Base-by-base conservation (phyloP, 2,888 invertebrate species). In the Ormyrus nitidulus region DNA sequence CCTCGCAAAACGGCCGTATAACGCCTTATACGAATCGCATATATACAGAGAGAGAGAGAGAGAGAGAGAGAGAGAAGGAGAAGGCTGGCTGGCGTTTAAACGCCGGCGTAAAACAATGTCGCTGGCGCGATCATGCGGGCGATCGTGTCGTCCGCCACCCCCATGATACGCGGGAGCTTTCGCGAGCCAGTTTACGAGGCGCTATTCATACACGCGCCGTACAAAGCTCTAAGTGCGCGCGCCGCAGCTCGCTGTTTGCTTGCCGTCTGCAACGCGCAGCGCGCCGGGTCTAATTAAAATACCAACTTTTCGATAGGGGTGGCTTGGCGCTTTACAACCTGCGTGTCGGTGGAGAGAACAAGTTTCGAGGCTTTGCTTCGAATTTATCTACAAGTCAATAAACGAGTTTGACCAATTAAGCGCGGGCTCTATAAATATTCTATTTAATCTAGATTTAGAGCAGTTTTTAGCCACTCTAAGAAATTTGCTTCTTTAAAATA, bases 61-160 rank as follows among this genome's bases (percentile, higher is more conserved):
- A 34, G n/a, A 11, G 9, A 44, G n/a, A 10, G 34, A 13, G 34
- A 34, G 8, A 13, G n/a, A 7, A 34, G 61, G 6, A 65, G n/a
- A 13, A 56, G 9, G 19, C 10, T 34, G 34, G 54, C 48, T 34
- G 49, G 49, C 46, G 62, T 62, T 34, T 69, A 62, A 64, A 58
- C 19, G 51, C 62, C 34, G 69, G 58, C 70, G 69, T 74, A 59
- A 65, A 74, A 74, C 79, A 74, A 79, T 73, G 74, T 69, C 61
- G n/a, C 34, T 4, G 3, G 34, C 59, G 68, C 59, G 66, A 66
- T 51, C 49, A 58, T 62, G 74, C 70, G 72, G 59, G 72, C 61
- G 48, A 59, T 64, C 75, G 59, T n/a, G 13, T 46, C 13, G 70
- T 6, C 58, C 74, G 59, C 8, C 7, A n/a, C 8, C 59, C 59